Base-by-base conservation (phyloP, 2,888 invertebrate species). In the Acrobasis consociella region DNA sequence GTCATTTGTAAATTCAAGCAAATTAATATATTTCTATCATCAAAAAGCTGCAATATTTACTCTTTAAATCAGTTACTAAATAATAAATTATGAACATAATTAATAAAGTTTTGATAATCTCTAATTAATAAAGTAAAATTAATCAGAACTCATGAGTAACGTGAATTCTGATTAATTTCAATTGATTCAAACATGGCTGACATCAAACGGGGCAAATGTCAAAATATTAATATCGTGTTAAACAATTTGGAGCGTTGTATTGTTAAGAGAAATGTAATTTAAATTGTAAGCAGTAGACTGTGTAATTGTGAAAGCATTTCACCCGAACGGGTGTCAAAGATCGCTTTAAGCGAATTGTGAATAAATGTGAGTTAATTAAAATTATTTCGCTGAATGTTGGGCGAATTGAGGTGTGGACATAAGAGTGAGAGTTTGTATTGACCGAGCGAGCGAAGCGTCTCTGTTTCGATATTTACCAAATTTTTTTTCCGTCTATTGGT, bases 251-350 rank as follows among this genome's bases (percentile, higher is more conserved):
- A 63, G 49, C 46, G 58, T 22, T n/a, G 61, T 61, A 67, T 69
- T 69, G 69, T 67, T 49, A 58, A 62, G 66, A 64, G 46, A 66
- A 68, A 68, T 68, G 65, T 68, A 66, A 66, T 66, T 68, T 64
- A 55, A 63, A 62, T 63, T 64, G 51, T 61, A 49, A 62, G n/a
- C 60, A 31, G 46, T 39, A 49, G 58, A 49, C 51, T 37, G 39
- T 51, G 31, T 51, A 39, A 51, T 39, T 52, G 11, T 51, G 17
- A 50, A 17, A 60, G 39, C 52, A 52, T 31, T 52, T 52, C 31
- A 5, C 52, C 22, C 39, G 55, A 38, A 55, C 5, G 39, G 15
- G 38, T 16, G 39, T 39, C 55, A 55, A 55, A 39, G 16, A 16
- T 55, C 3, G 39, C 10, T 15, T 15, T n/a, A 31, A 46, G 46